Conservation (phyloP, 1,140 invertebrate genomes). For the Lordiphosa stackelbergi region DNA sequence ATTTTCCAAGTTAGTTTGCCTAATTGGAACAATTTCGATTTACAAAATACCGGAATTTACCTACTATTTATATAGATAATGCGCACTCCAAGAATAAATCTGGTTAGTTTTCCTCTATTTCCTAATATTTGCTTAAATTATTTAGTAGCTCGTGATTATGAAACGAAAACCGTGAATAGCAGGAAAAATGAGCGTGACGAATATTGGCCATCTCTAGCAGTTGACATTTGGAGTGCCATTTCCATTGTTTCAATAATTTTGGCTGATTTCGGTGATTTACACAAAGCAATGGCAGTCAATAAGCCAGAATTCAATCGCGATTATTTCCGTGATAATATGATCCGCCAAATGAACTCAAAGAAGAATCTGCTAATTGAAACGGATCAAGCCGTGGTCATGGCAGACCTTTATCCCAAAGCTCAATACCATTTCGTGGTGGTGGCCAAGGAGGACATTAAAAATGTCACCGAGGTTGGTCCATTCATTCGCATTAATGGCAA, state of each 20-base stretch:
- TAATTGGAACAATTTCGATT: no score
- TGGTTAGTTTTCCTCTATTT: no score
- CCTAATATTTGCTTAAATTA: no score
- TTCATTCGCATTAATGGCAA: background rate
- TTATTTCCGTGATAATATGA: slow-evolving; percentile 10
- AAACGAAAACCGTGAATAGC: no score
- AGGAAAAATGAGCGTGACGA: no score
- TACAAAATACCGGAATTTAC: no score
- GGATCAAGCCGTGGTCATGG: slow-evolving; percentile 40
- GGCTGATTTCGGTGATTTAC: slow-evolving; percentile 13
- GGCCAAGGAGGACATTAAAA: slow-evolving; percentile 31
- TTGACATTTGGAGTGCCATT: background rate
- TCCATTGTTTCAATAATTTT: slow-evolving; percentile 4
- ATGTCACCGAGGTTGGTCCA: slow-evolving; percentile 25
- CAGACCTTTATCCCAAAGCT: slow-evolving; percentile 46
- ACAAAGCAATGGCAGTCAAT: background rate
- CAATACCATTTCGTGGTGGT: slow-evolving; percentile 53
- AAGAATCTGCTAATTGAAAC: slow-evolving; percentile 33
- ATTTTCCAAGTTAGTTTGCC: no score
- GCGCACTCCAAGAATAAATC: no score
- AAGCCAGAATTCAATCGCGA: no score
- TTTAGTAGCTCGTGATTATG: no score
- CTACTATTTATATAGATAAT: no score
- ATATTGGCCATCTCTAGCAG: slow-evolving; percentile 1
- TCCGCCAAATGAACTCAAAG: slow-evolving; percentile 7